Evolutionary conservation across 2,113 vertebrate species (phyloP).

Genomic region (Rostratula benghalensis): DNA sequence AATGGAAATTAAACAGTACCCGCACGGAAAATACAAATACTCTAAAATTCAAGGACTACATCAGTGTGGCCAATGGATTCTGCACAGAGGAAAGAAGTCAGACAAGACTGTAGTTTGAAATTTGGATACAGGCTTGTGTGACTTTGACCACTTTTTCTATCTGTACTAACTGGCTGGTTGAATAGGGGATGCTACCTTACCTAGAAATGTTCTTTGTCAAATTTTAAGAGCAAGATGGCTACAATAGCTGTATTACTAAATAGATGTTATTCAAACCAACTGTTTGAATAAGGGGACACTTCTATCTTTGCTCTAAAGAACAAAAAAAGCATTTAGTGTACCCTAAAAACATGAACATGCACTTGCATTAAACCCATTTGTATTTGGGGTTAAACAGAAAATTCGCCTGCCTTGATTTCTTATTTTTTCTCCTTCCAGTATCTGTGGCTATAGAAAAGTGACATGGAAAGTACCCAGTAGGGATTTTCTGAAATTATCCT

Average conservation of each 20-base stretch:
- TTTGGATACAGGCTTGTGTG: background rate
- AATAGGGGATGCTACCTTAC: background rate
- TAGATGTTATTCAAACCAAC: background rate
- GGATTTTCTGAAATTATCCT: background rate
- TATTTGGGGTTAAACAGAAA: background rate
- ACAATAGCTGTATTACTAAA: background rate
- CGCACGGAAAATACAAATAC: background rate
- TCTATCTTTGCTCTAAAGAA: background rate
- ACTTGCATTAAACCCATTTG: background rate
- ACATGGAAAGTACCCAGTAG: background rate
- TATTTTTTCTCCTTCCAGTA: background rate
- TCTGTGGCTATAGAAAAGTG: background rate
- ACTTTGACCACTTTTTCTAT: background rate
- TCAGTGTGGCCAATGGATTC: background rate
- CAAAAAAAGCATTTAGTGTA: background rate
- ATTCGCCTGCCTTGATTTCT: background rate
- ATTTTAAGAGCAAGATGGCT: background rate
- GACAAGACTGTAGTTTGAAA: background rate
- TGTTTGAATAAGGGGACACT: background rate
- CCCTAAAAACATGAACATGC: background rate
- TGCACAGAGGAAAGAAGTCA: background rate
- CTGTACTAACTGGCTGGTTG: background rate
- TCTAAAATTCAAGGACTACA: background rate
- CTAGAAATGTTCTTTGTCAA: background rate
- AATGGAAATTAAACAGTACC: background rate